phyloP scores from a whole-genome alignment of 2,888 invertebrate species.

The Apantesis nais region DNA sequence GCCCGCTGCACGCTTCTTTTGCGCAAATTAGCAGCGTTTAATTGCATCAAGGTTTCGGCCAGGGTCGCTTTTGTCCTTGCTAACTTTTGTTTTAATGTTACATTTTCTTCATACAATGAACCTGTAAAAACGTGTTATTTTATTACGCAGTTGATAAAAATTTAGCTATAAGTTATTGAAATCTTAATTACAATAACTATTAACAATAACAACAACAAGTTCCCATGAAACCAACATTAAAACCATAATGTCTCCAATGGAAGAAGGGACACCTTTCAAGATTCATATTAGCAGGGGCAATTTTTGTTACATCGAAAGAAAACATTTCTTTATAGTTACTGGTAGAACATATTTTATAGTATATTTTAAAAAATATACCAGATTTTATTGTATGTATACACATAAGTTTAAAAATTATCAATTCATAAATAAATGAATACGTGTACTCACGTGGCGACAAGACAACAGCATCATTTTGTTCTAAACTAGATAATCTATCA shows the following conservation, averaged over 20 bases:
- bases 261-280: too few relatives aligned
- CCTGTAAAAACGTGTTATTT: conserved; percentile 57
- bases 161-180: not conserved
- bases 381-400: too few relatives aligned
- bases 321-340: not conserved
- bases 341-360: not conserved
- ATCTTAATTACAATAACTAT: not conserved
- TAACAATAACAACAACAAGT: too few relatives aligned
- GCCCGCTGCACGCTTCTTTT: conserved; percentile 94
- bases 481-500: conserved; percentile 88
- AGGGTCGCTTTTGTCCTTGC: conserved; percentile 90
- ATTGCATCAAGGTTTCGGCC: conserved; percentile 91
- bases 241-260: too few relatives aligned
- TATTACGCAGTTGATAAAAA: not conserved
- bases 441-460: conserved; percentile 76
- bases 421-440: conserved; percentile 1
- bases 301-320: not conserved
- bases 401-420: not conserved
- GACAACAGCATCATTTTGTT: conserved; percentile 82
- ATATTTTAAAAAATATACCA: too few relatives aligned
- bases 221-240: too few relatives aligned
- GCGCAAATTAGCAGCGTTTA: conserved; percentile 91
- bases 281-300: not conserved
- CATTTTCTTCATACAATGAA: conserved; percentile 87
- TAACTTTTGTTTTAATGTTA: conserved; percentile 89